Percentiles rank a stretch among this genome's conserved stretches.
These are phyloP conservation scores for Gonioctena quinquepunctata DNA, from an alignment of 1,140 invertebrate species.

Conservation along the genomic window DNA sequence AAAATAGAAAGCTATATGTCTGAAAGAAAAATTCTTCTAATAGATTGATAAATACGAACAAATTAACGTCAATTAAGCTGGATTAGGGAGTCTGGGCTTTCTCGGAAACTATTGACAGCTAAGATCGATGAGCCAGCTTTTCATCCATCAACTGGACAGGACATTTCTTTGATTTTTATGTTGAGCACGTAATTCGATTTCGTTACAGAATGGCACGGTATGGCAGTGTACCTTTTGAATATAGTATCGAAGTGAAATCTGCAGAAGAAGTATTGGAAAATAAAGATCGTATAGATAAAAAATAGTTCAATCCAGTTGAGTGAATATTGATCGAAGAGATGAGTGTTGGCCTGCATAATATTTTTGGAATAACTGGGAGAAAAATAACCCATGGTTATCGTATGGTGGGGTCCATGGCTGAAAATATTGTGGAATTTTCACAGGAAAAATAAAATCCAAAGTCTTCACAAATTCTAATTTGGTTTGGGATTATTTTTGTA, in stretches of 20 bases:
- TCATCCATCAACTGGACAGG: constrained; percentile 15
- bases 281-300: no score
- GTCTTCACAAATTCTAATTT: no score
- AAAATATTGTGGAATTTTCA: no score
- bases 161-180: constrained; percentile 10
- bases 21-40: constrained; percentile 3
- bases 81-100: constrained; percentile 11
- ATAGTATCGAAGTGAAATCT: background rate
- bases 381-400: no score
- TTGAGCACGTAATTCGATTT: constrained; percentile 6
- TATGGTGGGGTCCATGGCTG: no score
- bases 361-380: no score
- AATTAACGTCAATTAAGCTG: constrained; percentile 13
- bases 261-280: background rate
- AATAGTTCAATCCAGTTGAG: no score
- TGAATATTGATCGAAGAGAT: no score
- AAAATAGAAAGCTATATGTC: background rate
- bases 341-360: no score
- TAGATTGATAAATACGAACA: constrained; percentile 16
- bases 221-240: background rate
- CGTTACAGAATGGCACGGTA: background rate
- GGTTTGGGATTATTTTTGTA: no score
- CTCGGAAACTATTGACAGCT: constrained; percentile 10
- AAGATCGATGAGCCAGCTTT: constrained; percentile 1
- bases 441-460: no score